phyloP scores from a whole-genome alignment of 2,797 vertebrate genomes.

The Rhodeus uyekii region DNA sequence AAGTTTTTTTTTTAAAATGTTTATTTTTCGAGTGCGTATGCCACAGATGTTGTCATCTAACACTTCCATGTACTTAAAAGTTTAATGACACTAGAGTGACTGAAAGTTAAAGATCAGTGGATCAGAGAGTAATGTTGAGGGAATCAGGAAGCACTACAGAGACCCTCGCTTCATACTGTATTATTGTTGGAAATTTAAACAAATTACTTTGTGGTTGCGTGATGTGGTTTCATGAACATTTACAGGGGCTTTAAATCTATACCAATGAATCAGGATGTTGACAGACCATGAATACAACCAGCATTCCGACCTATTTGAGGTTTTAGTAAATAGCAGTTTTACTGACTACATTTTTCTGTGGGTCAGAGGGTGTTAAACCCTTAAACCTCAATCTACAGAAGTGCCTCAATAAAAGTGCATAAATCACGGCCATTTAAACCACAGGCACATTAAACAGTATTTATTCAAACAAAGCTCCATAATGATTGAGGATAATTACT shows the following conservation, averaged over 20 bases:
- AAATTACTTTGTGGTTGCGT: background rate
- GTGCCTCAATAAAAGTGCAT: background rate
- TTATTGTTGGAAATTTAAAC: background rate
- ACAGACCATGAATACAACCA: constrained; percentile 11
- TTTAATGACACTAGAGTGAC: background rate
- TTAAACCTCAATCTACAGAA: background rate
- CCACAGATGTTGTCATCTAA: background rate
- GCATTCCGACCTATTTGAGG: background rate
- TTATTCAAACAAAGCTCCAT: background rate
- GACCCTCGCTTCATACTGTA: background rate
- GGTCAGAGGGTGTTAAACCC: constrained; percentile 13
- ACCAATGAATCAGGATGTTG: background rate
- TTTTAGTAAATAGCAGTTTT: background rate
- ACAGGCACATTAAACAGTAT: background rate
- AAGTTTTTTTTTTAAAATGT: too few relatives aligned
- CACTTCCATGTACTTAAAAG: background rate
- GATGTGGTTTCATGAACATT: background rate
- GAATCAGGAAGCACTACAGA: background rate
- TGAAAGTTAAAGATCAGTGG: background rate
- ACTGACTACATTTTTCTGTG: background rate
- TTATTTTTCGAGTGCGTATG: background rate
- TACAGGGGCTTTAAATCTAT: background rate
- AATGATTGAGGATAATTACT: constrained; percentile 4
- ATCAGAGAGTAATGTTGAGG: background rate
- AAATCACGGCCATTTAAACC: background rate